Evolutionary conservation across 1,140 invertebrate genomes (phyloP).

Genomic region (Tetragnatha versicolor): DNA sequence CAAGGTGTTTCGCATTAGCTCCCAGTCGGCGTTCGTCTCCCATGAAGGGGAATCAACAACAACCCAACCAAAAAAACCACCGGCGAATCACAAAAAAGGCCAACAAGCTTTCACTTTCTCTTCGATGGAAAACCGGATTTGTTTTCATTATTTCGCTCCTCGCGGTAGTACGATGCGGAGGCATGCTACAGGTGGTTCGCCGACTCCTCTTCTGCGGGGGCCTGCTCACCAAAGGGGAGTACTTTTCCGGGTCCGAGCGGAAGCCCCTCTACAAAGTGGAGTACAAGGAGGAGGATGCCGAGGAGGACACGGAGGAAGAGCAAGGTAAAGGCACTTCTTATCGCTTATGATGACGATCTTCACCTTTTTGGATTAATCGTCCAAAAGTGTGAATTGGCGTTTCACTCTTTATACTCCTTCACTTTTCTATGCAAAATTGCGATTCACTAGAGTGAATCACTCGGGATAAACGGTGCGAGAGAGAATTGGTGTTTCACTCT

Average conservation of each 20-base stretch:
- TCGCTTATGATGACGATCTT: too few species aligned
- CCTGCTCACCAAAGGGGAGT: neutral
- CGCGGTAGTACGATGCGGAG: constrained; percentile 4
- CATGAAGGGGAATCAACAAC: neutral
- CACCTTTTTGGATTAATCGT: too few species aligned
- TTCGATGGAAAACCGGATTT: constrained; percentile 3
- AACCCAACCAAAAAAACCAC: too few species aligned
- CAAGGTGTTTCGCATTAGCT: neutral
- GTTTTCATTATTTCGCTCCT: neutral
- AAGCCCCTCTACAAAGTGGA: constrained; percentile 41
- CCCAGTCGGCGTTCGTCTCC: neutral
- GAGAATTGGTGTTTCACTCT: too few species aligned
- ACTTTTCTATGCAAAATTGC: too few species aligned
- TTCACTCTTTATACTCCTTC: too few species aligned
- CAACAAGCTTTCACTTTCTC: constrained; percentile 14
- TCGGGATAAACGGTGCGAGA: too few species aligned
- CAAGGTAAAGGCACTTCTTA: too few species aligned
- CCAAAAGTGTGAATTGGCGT: too few species aligned
- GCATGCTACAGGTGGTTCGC: constrained; percentile 35
- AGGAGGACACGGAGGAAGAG: too few species aligned
- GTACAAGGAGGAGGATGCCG: constrained; percentile 22
- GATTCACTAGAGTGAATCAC: too few species aligned
- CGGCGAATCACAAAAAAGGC: too few species aligned
- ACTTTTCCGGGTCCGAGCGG: constrained; percentile 4
- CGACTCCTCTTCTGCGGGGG: constrained; percentile 30